Evolutionary conservation across 2,797 vertebrate genomes (phyloP).

Genomic region (Clarias fuscus): DNA sequence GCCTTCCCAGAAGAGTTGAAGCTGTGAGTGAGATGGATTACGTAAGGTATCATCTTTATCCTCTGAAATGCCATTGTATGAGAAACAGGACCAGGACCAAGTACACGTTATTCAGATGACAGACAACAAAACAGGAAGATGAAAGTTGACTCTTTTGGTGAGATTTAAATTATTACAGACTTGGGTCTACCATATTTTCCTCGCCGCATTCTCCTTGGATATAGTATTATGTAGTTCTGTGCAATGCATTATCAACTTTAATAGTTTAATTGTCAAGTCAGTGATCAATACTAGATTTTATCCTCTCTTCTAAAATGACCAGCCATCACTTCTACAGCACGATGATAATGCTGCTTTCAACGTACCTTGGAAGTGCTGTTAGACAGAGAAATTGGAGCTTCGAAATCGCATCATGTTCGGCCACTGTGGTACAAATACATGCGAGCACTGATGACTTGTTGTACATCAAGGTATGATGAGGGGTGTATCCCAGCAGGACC

Average conservation of each 20-base stretch:
- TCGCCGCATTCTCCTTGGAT: not conserved
- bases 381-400: not conserved
- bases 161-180: not conserved
- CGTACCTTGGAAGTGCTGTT: not conserved
- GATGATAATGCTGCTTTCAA: not conserved
- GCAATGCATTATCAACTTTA: conserved; percentile 4
- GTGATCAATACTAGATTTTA: not conserved
- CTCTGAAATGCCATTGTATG: not conserved
- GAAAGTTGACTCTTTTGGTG: not conserved
- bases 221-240: not conserved
- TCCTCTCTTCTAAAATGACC: not conserved
- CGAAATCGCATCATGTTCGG: not conserved
- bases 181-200: too few relatives aligned
- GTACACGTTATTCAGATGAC: not conserved
- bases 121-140: not conserved
- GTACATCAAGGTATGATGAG: not conserved
- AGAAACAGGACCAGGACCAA: not conserved
- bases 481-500: not conserved
- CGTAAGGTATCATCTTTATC: not conserved
- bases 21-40: not conserved
- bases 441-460: too few relatives aligned
- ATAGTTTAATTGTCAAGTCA: conserved; percentile 7
- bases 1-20: not conserved
- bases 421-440: not conserved
- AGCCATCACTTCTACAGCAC: not conserved